Evolutionary conservation across 2,797 vertebrate species (phyloP), one percentile per base, ranked within the genome.

Genomic region (Yasuhikotakia modesta): DNA sequence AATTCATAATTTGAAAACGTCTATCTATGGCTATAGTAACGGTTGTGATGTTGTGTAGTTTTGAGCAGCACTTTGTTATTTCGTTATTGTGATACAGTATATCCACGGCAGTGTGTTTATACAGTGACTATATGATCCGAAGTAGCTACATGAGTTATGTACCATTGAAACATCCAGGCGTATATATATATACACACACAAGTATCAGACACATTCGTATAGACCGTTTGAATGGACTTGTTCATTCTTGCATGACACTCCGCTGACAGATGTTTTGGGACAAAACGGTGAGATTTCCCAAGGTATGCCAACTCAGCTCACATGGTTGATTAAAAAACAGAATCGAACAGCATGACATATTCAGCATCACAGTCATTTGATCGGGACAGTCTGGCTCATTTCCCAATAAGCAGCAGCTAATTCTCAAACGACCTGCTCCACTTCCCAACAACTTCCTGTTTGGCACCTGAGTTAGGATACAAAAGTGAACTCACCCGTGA

Each of bases 381-480:
- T 85, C 84, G 79, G 77, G 79, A 87, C 81, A 77, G 80, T 70
- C 81, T 77, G 84, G 83, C 82, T 87, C 81, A 66, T 72, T 77
- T 80, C 78, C 80, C 80, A 76, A 75, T 78, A 78, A 83, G 83
- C 81, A 83, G 83, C 85, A 86, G 73, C 74, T 84, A 79, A 80
- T 76, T 83, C 78, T 84, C 83, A 74, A 79, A 79, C 87, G 87
- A 89, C 89, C 87, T 82, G 87, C 86, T 90, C 88, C 86, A 85
- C 86, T 90, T 91, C 89, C 91, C 91, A 88, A 90, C 90, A 88
- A 90, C 90, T 90, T 90, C 90, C 90, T 83, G 90, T 92, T 93
- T 93, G 91, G 91, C 93, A 93, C 92, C 93, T 94, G 93, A 94
- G 92, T 93, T 91, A 92, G 92, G 82, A 85, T 84, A 90, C 90